Evolutionary conservation across 2,888 invertebrate genomes (phyloP), one percentile per base, ranked within the genome.

Genomic region (Nasonia oneida): DNA sequence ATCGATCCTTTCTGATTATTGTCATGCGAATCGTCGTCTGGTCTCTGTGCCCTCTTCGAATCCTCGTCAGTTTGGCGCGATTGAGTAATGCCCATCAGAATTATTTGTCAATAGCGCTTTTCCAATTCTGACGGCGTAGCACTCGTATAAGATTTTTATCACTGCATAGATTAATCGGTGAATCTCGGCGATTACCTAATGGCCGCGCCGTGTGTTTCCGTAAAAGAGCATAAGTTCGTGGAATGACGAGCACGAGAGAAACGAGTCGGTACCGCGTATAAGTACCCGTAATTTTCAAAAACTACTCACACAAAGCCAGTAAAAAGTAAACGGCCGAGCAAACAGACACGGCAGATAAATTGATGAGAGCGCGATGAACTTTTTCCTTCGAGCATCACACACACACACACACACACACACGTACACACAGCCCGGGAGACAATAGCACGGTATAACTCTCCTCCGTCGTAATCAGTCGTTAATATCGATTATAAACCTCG

Each of bases 341-440:
- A 18, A 23, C 10, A 64, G 64, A 64, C n/a, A 64, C 64, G 64
- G 18, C 18, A 23, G 70, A 81, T 23, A 81, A 85, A 81, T 77
- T 80, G 82, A 82, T 84, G 84, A 84, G 81, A 81, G 61, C 76
- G 61, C 77, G 71, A 70, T 76, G 85, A 85, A 81, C 78, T 82
- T 85, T 85, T 85, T 85, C 70, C 77, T 74, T 61, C 47, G 15
- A 37, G n/a, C 50, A 85, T 42, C 74, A 37, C 23, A 76, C 33
- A 64, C 23, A 61, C n/a, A 61, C 33, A 64, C 23, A 61, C n/a
- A 61, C 57, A 61, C n/a, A n/a, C n/a, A 18, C 5, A 57, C n/a
- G 10, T 10, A n/a, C 57, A 61, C 29, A 64, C 5, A 8, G 64
- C 67, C 4, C 50, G 74, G 42, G 57, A 81, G 76, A 85, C 71